Evolutionary conservation across 2,888 invertebrate genomes (phyloP).

Genomic region (Tetranychus piercei): DNA sequence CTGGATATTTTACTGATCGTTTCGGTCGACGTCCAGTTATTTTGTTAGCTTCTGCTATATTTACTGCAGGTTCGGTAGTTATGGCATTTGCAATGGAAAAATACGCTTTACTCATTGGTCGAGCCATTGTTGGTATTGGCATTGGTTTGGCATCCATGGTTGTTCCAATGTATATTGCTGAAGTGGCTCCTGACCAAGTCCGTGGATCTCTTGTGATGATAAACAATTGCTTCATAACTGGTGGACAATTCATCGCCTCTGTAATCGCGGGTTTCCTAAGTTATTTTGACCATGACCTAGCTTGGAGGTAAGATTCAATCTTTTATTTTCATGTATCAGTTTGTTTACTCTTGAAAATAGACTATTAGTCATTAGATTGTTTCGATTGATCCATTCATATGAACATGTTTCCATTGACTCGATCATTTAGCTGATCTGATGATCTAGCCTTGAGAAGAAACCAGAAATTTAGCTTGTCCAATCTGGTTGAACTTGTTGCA

Average conservation of each 20-base stretch:
- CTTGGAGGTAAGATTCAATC: background rate
- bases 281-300: conserved; percentile 21
- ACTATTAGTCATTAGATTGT: too few species aligned
- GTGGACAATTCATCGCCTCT: conserved; percentile 38
- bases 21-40: conserved; percentile 39
- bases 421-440: too few species aligned
- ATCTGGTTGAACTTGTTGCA: too few species aligned
- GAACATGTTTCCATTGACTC: too few species aligned
- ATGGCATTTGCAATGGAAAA: conserved; percentile 34
- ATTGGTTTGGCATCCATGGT: conserved; percentile 39
- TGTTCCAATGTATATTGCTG: conserved; percentile 41
- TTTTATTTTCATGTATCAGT: background rate
- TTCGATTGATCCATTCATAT: too few species aligned
- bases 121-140: conserved; percentile 36
- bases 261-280: conserved; percentile 38
- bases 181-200: conserved; percentile 36
- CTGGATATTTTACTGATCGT: conserved; percentile 36
- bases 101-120: conserved; percentile 33
- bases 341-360: too few species aligned
- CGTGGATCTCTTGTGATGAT: conserved; percentile 38
- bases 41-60: conserved; percentile 37
- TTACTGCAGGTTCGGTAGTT: conserved; percentile 36
- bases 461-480: too few species aligned
- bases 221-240: conserved; percentile 38
- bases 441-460: too few species aligned